Evolutionary conservation across 2,888 invertebrate species (phyloP).

Genomic region (Chloromyia formosa): DNA sequence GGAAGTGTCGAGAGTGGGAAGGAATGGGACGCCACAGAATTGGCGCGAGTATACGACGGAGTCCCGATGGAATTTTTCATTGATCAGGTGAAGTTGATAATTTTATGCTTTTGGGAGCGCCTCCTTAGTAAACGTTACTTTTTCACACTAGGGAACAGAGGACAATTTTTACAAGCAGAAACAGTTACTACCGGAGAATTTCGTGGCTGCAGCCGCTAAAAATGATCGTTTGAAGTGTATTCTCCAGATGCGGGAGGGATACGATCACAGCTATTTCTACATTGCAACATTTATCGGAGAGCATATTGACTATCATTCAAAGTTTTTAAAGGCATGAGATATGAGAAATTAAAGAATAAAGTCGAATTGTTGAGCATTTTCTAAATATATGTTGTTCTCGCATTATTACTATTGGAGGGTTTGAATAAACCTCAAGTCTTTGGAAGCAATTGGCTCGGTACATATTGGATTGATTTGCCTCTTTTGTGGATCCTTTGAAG

Average conservation of each 20-base stretch:
- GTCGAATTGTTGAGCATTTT: neutral
- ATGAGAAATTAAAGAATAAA: too few species aligned
- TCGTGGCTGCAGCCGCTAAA: slow-evolving; percentile 65
- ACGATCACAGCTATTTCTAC: slow-evolving; percentile 96
- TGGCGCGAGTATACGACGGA: slow-evolving; percentile 84
- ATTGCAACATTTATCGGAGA: slow-evolving; percentile 91
- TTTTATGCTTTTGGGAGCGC: neutral
- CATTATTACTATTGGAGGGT: too few species aligned
- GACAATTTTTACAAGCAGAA: slow-evolving; percentile 81
- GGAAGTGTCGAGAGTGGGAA: slow-evolving; percentile 70
- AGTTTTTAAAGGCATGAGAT: slow-evolving; percentile 69
- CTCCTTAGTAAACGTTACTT: too few species aligned
- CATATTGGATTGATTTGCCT: too few species aligned
- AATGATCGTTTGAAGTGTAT: slow-evolving; percentile 75
- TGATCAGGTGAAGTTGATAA: slow-evolving; percentile 65
- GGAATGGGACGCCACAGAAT: slow-evolving; percentile 88
- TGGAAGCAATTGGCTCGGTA: too few species aligned
- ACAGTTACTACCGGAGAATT: slow-evolving; percentile 85
- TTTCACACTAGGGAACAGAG: slow-evolving; percentile 72
- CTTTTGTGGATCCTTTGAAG: too few species aligned
- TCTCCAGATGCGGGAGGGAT: slow-evolving; percentile 80
- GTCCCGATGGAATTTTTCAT: slow-evolving; percentile 84
- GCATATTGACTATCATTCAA: slow-evolving; percentile 89
- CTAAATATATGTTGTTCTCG: neutral
- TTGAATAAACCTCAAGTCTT: too few species aligned